Percentiles rank a stretch among this genome's conserved stretches.
phyloP scores from a whole-genome alignment of 2,797 vertebrate species.

The Pyrocephalus nanus region DNA sequence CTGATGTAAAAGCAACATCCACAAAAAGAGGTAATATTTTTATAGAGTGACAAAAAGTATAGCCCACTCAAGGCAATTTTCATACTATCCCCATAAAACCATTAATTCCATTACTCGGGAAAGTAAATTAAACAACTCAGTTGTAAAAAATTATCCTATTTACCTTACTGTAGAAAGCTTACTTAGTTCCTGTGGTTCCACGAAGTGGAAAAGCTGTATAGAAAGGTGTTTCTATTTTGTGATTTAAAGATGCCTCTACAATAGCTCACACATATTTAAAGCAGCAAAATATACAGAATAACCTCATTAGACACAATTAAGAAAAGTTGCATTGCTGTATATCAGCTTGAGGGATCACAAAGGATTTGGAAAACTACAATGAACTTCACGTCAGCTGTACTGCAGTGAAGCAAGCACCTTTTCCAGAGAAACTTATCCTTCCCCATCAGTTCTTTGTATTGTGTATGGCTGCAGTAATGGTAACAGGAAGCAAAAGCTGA shows the following conservation, averaged over 20 bases:
- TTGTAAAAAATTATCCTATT: neutral
- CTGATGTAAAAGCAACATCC: neutral
- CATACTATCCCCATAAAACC: neutral
- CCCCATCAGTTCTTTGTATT: neutral
- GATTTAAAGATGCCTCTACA: neutral
- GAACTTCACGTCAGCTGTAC: neutral
- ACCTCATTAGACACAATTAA: neutral
- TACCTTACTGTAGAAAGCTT: neutral
- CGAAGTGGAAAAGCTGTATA: neutral
- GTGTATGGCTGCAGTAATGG: neutral
- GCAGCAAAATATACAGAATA: neutral
- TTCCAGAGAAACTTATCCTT: neutral
- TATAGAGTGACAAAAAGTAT: neutral
- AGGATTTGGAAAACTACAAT: neutral
- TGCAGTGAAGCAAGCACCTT: neutral
- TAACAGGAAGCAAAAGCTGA: neutral
- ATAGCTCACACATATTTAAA: neutral
- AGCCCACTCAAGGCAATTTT: neutral
- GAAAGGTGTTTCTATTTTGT: neutral
- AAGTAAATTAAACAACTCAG: neutral
- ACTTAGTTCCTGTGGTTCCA: neutral
- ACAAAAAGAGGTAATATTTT: neutral
- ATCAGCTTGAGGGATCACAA: neutral
- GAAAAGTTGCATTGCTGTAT: neutral
- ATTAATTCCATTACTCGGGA: neutral